These are phyloP conservation scores for Thaumetopoea pityocampa DNA, from an alignment of 1,140 invertebrate genomes.

Conservation along the genomic window DNA sequence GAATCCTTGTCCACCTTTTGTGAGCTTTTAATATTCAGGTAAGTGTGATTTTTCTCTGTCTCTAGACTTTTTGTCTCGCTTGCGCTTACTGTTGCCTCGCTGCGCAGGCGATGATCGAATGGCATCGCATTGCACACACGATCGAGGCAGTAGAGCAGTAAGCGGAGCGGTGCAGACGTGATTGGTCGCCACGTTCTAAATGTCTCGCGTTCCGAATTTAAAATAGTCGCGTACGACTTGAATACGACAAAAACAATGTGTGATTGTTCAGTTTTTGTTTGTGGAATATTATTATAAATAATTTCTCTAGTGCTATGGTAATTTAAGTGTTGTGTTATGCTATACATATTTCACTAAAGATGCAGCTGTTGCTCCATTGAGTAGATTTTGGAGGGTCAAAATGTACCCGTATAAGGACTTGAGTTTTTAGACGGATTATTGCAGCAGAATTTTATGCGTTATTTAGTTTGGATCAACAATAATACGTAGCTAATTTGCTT, in stretches of 20 bases:
- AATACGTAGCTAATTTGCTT: too few relatives aligned
- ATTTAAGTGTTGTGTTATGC: constrained; percentile 36
- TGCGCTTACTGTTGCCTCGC: constrained; percentile 32
- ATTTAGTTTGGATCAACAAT: too few relatives aligned
- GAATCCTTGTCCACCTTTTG: constrained; percentile 42
- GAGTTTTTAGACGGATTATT: constrained; percentile 8
- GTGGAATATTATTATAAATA: constrained; percentile 24
- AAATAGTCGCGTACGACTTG: constrained; percentile 49
- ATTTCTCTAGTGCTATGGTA: constrained; percentile 27
- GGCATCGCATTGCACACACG: too few relatives aligned
- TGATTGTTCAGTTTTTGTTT: constrained; percentile 36
- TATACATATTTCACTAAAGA: constrained; percentile 43
- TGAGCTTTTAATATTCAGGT: constrained; percentile 63
- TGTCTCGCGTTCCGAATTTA: constrained; percentile 44
- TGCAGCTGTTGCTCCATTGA: constrained; percentile 40
- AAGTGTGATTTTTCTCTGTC: constrained; percentile 41
- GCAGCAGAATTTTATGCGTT: constrained; percentile 16
- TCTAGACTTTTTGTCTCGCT: constrained; percentile 36
- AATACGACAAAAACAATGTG: constrained; percentile 40
- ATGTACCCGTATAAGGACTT: constrained; percentile 4
- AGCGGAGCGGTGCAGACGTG: constrained; percentile 58
- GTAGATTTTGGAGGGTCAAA: constrained; percentile 39
- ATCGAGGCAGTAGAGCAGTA: constrained; percentile 55
- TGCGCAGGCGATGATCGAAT: constrained; percentile 58
- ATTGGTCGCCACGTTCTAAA: constrained; percentile 41